Evolutionary conservation across 2,113 vertebrate genomes (phyloP), one percentile per base, ranked within the genome.

Genomic region (Hoplias malabaricus): DNA sequence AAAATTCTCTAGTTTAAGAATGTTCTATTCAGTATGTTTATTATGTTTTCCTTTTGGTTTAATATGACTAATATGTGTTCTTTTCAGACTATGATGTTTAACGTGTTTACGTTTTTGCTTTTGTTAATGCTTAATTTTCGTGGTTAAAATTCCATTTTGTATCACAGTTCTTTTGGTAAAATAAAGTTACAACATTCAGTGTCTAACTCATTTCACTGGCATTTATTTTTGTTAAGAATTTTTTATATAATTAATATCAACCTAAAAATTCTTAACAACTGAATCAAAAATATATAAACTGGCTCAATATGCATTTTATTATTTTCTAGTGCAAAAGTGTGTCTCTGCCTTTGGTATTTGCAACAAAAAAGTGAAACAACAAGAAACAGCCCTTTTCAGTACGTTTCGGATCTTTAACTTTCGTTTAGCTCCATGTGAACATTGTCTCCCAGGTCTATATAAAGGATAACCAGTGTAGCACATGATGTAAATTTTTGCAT

Each of bases 91-190:
- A n/a, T n/a, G n/a, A 63, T n/a, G 23, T 73, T 73, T 43, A 27
- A 9, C 21, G 34, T 16, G 5, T 34, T 72, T 57, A 19, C 10
- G 12, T 11, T 69, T 29, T 43, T 59, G 34, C 14, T 31, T 59
- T 42, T n/a, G 59, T 36, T 61, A 19, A 63, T 36, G 10, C 21
- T 9, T n/a, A n/a, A n/a, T 29, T n/a, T 10, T 36, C 59, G 36
- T 63, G 59, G 34, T 63, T 63, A 21, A 36, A 33, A 36, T 36
- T 34, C 9, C n/a, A 63, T 63, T 63, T 63, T 63, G 31, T 63
- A 33, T 19, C 4, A 61, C 3, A 14, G n/a, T 62, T 62, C 6
- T 62, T 46, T 73, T 73, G 7, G 11, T 59, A 73, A 73, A 62
- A 62, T 73, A 62, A 73, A 71, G 9, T 34, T 69, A 33, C 5